Conservation (phyloP, 2,888 invertebrate species). For the Sinohyriopsis cumingii region DNA sequence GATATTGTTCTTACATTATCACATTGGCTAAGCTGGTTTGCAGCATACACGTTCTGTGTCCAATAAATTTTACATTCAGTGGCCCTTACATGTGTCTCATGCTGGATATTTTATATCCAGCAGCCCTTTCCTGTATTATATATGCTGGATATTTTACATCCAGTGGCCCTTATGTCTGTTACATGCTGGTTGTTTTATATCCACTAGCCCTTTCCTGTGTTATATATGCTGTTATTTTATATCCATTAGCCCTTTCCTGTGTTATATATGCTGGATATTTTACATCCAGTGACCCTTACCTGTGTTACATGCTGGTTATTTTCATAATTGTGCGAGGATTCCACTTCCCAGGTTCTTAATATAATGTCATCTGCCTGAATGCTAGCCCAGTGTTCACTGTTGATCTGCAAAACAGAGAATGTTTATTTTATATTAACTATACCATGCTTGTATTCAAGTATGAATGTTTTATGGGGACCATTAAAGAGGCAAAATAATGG, state of each 20-base stretch:
- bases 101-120: no score
- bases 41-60: no score
- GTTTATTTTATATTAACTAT: neutral
- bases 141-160: no score
- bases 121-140: neutral
- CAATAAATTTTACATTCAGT: no score
- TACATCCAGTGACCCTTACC: slow-evolving; percentile 33
- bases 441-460: neutral
- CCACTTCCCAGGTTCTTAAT: slow-evolving; percentile 67
- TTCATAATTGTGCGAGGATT: slow-evolving; percentile 68
- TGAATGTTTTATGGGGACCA: neutral
- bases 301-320: slow-evolving; percentile 66
- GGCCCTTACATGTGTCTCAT: neutral
- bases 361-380: slow-evolving; percentile 63
- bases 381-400: slow-evolving; percentile 55
- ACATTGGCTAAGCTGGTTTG: no score
- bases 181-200: no score
- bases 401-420: slow-evolving; percentile 44
- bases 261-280: neutral
- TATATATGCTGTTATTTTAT: neutral
- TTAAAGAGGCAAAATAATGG: neutral
- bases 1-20: no score
- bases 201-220: neutral
- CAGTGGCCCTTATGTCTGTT: no score
- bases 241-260: neutral